Evolutionary conservation across 2,888 invertebrate genomes (phyloP), one percentile per base, ranked within the genome.

Genomic region (Sarcophaga carnaria): DNA sequence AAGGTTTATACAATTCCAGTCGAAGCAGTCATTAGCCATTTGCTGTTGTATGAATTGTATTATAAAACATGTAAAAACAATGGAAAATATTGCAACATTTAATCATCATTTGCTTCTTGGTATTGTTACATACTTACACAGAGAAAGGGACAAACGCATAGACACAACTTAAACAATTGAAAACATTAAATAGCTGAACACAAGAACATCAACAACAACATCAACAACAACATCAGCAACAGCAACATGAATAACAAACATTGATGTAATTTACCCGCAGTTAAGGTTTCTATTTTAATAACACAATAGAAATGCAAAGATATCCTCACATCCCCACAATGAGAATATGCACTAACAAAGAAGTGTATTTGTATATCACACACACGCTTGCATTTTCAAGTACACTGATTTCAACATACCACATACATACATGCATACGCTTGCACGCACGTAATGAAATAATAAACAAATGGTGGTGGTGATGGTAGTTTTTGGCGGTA

Each of bases 201-300:
- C 8, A 37, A 37, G 10, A 37, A 37, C 37, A 37, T 37, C 22
- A 69, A 12, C 2, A 22, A 22, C 22, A 22, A 22, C 22, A 22
- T 22, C 22, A 22, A 22, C 22, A 6, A 17, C 69, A 69, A 69
- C 17, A 62, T 2, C 5, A 60, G 10, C 17, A 17, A 47, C 47
- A 74, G 27, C 47, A 20, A 20, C 25, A 20, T 12, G 22, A 64
- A 20, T 20, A 25, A 20, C 11, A 47, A 45, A 75, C 45, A 72
- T 80, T 80, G 60, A 74, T 27, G 27, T 49, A 76, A 63, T 64
- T 76, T 64, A 76, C 81, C 81, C 62, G 60, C 67, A 75, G 71
- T 72, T 80, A 72, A 80, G 47, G n/a, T 59, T 66, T 37, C 67
- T 60, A 47, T 67, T 80, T 60, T 66, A 72, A 45, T 47, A 27